These are phyloP conservation scores for Drosophila tsacasi DNA, from an alignment of 1,140 invertebrate species.

Conservation along the genomic window DNA sequence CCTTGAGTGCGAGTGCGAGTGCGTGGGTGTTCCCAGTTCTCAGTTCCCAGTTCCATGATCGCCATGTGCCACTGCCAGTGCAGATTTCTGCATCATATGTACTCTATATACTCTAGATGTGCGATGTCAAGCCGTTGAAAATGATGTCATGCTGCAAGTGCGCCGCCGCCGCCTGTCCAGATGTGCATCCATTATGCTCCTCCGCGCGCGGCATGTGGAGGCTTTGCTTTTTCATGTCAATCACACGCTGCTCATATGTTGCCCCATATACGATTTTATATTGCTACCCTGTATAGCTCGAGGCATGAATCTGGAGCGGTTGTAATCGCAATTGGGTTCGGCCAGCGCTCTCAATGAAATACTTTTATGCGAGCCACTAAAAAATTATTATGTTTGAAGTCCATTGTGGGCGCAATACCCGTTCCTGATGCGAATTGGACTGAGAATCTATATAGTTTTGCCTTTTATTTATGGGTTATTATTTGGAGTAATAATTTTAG, in stretches of 20 bases:
- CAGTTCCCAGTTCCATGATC: background rate
- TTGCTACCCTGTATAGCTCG: constrained; percentile 54
- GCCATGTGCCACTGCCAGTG: constrained; percentile 44
- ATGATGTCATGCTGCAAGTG: constrained; percentile 83
- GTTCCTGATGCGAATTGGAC: constrained; percentile 3
- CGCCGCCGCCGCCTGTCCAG: constrained; percentile 60
- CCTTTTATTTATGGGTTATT: background rate
- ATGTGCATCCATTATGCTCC: constrained; percentile 79
- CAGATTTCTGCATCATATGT: constrained; percentile 62
- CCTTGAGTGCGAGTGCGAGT: constrained; percentile 22
- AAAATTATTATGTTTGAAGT: constrained; percentile 19
- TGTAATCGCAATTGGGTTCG: constrained; percentile 18
- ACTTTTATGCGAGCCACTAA: constrained; percentile 33
- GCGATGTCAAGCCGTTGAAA: constrained; percentile 66
- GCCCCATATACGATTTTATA: constrained; percentile 55
- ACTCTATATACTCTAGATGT: background rate
- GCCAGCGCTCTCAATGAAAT: constrained; percentile 10
- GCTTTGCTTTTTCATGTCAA: constrained; percentile 73
- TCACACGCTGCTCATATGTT: constrained; percentile 78
- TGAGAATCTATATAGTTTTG: background rate
- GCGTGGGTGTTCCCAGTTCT: constrained; percentile 43
- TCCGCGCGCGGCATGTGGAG: constrained; percentile 25
- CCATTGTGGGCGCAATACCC: background rate
- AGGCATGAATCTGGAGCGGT: constrained; percentile 11
- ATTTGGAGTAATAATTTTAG: background rate